These are phyloP conservation scores for Drosophila melanocephala DNA, from an alignment of 2,888 invertebrate genomes.

Conservation along the genomic window DNA sequence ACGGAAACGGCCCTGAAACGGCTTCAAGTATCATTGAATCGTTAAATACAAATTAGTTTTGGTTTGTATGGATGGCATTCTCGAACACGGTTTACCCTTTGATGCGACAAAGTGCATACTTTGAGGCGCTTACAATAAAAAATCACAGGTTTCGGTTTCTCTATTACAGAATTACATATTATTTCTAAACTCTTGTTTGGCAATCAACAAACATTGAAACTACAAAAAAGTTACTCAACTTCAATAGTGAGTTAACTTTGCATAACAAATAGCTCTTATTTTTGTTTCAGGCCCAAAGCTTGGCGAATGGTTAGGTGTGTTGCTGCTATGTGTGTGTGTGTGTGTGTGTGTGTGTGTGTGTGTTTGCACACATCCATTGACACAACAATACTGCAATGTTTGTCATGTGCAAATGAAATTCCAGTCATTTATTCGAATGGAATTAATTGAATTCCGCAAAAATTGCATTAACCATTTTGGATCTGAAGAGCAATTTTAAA, in stretches of 20 bases:
- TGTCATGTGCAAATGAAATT: slow-evolving; percentile 58
- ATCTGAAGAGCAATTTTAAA: slow-evolving; percentile 20
- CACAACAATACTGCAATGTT: slow-evolving; percentile 56
- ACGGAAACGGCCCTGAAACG: slow-evolving; percentile 5
- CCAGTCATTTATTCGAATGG: slow-evolving; percentile 50
- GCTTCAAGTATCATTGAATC: slow-evolving; percentile 40
- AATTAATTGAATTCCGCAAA: slow-evolving; percentile 55
- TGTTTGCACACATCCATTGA: slow-evolving; percentile 18
- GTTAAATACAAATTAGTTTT: slow-evolving; percentile 65
- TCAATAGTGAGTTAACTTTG: slow-evolving; percentile 52
- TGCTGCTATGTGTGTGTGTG: slow-evolving; percentile 1
- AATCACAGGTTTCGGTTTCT: not conserved
- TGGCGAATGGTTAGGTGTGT: too few species aligned
- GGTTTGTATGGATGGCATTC: slow-evolving; percentile 27
- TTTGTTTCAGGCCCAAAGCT: slow-evolving; percentile 2
- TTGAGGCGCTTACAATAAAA: slow-evolving; percentile 8
- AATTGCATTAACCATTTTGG: slow-evolving; percentile 35
- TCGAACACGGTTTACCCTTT: slow-evolving; percentile 34
- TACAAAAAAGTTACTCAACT: slow-evolving; percentile 34
- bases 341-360: not conserved
- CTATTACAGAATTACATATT: slow-evolving; percentile 6
- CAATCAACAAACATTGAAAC: slow-evolving; percentile 4
- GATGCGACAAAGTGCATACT: slow-evolving; percentile 35
- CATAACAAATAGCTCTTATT: slow-evolving; percentile 33
- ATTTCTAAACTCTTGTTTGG: slow-evolving; percentile 24